A percentile compares a stretch with the other conserved stretches of the same genome.
These are phyloP conservation scores for Bubo blakistoni DNA, from an alignment of 2,113 vertebrate species.

Conservation along the genomic window DNA sequence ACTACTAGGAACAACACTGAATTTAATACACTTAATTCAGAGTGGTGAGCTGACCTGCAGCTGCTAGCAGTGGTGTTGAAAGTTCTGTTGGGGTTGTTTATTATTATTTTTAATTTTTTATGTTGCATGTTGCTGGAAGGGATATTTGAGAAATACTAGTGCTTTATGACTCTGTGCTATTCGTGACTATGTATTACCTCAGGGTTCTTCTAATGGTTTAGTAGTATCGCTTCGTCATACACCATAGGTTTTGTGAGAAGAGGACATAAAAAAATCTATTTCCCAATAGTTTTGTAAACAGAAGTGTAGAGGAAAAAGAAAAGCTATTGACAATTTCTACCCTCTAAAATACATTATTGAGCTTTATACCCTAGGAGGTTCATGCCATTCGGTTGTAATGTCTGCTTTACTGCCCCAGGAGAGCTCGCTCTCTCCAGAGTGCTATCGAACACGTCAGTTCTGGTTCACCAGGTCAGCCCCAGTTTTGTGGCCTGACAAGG, in stretches of 20 bases:
- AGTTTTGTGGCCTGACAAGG: neutral
- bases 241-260: neutral
- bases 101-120: neutral
- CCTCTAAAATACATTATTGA: neutral
- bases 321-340: neutral
- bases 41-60: neutral
- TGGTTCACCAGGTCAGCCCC: neutral
- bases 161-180: neutral
- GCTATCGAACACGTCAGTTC: neutral
- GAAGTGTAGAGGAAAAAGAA: neutral
- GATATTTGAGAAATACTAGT: neutral
- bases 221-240: neutral
- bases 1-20: neutral
- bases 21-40: neutral
- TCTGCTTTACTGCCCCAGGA: neutral
- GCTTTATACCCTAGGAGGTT: neutral
- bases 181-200: neutral
- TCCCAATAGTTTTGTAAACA: neutral
- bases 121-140: neutral
- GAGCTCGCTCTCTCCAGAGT: neutral
- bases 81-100: neutral
- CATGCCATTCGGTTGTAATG: fast-evolving
- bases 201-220: neutral
- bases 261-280: neutral
- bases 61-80: neutral